A percentile compares a stretch with the other conserved stretches of the same genome.
Evolutionary conservation across 1,140 invertebrate genomes (phyloP).

Genomic region (Lysiphlebus fabarum): DNA sequence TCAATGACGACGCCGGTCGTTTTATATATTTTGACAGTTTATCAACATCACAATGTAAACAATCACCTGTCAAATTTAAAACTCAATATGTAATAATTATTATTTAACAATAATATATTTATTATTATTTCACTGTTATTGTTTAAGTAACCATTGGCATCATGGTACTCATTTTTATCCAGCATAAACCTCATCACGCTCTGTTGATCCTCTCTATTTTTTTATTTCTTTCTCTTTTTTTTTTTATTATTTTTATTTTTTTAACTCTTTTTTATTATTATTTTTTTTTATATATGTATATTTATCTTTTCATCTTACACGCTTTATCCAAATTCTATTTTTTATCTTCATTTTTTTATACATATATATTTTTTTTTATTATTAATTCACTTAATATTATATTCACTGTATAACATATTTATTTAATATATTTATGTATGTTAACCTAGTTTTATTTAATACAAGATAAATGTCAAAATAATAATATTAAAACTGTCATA

Average conservation of each 20-base stretch:
- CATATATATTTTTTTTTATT: too few relatives aligned
- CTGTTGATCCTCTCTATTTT: neutral
- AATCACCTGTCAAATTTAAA: neutral
- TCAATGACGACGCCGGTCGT: slow-evolving; percentile 7
- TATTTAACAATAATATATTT: slow-evolving; percentile 12
- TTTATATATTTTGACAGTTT: slow-evolving; percentile 1
- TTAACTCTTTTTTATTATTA: slow-evolving; percentile 1
- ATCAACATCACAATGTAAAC: slow-evolving; percentile 3
- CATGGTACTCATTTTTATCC: slow-evolving; percentile 20
- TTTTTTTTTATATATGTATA: too few relatives aligned
- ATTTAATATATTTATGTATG: too few relatives aligned
- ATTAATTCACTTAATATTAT: too few relatives aligned
- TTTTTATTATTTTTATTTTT: neutral
- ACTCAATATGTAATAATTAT: slow-evolving; percentile 5
- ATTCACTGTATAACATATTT: too few relatives aligned
- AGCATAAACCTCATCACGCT: slow-evolving; percentile 26
- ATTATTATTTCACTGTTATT: slow-evolving; percentile 9
- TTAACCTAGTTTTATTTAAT: too few relatives aligned
- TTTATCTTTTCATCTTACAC: too few relatives aligned
- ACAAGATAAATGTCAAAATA: too few relatives aligned
- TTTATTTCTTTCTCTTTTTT: slow-evolving; percentile 13
- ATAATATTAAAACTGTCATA: too few relatives aligned
- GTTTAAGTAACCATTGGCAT: slow-evolving; percentile 3
- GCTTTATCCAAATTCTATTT: too few relatives aligned
- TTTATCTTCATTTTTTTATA: too few relatives aligned